Conservation (phyloP, 2,797 vertebrate species). For the Acipenser ruthenus region DNA sequence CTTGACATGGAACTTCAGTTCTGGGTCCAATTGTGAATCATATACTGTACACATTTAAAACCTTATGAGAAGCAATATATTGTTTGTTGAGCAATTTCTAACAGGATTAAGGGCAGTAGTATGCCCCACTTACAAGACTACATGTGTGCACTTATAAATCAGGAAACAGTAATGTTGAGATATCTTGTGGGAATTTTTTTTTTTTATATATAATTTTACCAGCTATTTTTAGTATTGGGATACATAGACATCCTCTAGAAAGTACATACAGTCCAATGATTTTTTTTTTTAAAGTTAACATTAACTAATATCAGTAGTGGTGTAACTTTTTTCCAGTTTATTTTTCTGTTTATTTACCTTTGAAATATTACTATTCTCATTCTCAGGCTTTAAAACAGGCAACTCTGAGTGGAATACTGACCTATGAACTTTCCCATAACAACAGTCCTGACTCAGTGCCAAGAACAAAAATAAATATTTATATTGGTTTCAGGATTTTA, state of each 20-base stretch:
- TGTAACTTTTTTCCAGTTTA: neutral
- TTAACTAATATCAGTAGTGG: too few relatives aligned
- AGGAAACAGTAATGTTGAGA: too few relatives aligned
- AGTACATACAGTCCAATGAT: slow-evolving; percentile 6
- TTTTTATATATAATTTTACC: neutral
- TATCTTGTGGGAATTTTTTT: too few relatives aligned
- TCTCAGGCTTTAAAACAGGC: slow-evolving; percentile 10
- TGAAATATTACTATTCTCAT: neutral
- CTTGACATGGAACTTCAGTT: too few relatives aligned
- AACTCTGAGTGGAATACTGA: slow-evolving; percentile 18
- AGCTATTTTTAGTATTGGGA: neutral
- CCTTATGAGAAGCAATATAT: too few relatives aligned
- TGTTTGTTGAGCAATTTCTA: too few relatives aligned
- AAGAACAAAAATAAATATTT: slow-evolving; percentile 7
- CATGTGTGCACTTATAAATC: too few relatives aligned
- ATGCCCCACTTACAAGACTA: too few relatives aligned
- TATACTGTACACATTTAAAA: too few relatives aligned
- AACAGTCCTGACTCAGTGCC: slow-evolving; percentile 16
- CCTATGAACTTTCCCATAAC: slow-evolving; percentile 29
- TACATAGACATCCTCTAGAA: neutral
- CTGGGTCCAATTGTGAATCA: too few relatives aligned
- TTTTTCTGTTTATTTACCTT: slow-evolving; percentile 18
- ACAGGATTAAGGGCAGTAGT: too few relatives aligned
- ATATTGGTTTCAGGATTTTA: too few relatives aligned
- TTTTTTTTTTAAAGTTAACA: neutral